Evolutionary conservation across 2,113 vertebrate genomes (phyloP).

Genomic region (Plectropomus leopardus): DNA sequence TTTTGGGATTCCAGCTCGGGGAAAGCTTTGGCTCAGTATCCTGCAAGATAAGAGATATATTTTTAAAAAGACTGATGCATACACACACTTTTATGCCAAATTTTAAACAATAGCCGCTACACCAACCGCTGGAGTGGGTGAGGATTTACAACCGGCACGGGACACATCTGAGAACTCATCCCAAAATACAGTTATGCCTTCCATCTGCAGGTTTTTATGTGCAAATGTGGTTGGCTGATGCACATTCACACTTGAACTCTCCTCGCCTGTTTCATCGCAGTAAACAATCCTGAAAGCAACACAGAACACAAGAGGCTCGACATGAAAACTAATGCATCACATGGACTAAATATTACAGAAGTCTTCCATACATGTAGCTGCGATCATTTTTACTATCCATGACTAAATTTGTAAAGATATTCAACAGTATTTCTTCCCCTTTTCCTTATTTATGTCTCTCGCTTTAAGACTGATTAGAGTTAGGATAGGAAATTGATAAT

Average conservation of each 20-base stretch:
- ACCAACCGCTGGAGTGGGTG: conserved; percentile 90
- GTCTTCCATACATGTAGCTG: not conserved
- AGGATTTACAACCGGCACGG: conserved; percentile 90
- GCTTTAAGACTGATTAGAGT: not conserved
- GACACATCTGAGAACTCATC: conserved; percentile 94
- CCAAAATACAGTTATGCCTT: conserved; percentile 94
- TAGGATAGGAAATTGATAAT: not conserved
- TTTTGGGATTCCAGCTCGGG: conserved; percentile 99
- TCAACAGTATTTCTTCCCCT: not conserved
- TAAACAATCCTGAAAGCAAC: conserved; percentile 89
- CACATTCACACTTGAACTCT: conserved; percentile 91
- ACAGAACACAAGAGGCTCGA: conserved; percentile 38
- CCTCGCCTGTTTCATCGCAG: conserved; percentile 94
- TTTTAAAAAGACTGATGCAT: not conserved
- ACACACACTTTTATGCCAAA: not conserved
- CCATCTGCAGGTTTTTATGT: conserved; percentile 94
- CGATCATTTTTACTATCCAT: not conserved
- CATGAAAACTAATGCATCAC: not conserved
- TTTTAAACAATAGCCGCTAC: not conserved
- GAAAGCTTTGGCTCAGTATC: conserved; percentile 97
- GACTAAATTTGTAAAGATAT: not conserved
- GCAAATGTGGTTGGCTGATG: conserved; percentile 97
- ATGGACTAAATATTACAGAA: not conserved
- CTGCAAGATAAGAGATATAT: conserved; percentile 75
- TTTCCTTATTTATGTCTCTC: not conserved